These are phyloP conservation scores for Orgyia antiqua DNA, from an alignment of 2,888 invertebrate species.

Conservation along the genomic window DNA sequence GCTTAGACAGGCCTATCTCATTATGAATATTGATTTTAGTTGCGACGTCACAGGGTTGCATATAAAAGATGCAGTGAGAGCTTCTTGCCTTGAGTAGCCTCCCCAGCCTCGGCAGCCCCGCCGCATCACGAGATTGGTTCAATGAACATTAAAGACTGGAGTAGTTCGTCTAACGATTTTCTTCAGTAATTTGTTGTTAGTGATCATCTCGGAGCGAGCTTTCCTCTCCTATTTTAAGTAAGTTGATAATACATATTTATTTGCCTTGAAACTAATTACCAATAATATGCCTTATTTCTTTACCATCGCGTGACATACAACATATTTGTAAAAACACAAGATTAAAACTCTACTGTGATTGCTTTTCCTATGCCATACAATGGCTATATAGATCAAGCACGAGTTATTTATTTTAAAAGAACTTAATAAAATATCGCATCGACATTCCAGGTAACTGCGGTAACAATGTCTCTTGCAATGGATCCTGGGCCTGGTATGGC, in stretches of 20 bases:
- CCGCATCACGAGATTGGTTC: slow-evolving; percentile 62
- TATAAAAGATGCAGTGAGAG: slow-evolving; percentile 53
- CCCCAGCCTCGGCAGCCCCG: slow-evolving; percentile 58
- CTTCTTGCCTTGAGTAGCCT: slow-evolving; percentile 56
- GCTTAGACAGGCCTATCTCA: no score
- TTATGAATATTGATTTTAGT: slow-evolving; percentile 71
- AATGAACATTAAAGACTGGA: slow-evolving; percentile 68
- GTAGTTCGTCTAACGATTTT: slow-evolving; percentile 77
- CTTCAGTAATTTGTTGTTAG: slow-evolving; percentile 75
- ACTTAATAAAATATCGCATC: no score
- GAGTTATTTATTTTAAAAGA: no score
- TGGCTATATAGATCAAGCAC: no score
- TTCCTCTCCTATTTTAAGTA: slow-evolving; percentile 45
- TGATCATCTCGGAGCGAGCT: slow-evolving; percentile 61
- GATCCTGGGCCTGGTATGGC: slow-evolving; percentile 67
- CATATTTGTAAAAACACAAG: no score
- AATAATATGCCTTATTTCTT: no score
- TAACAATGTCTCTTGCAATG: slow-evolving; percentile 58
- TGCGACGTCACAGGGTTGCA: slow-evolving; percentile 44
- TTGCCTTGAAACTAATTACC: neutral
- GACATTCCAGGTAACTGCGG: no score
- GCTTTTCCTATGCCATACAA: no score
- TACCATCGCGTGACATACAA: no score
- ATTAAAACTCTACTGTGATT: no score
- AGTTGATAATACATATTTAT: slow-evolving; percentile 23